Percentiles rank a stretch among this genome's conserved stretches.
Evolutionary conservation across 2,797 vertebrate genomes (phyloP).

Genomic region (Enteromius paludinosus): DNA sequence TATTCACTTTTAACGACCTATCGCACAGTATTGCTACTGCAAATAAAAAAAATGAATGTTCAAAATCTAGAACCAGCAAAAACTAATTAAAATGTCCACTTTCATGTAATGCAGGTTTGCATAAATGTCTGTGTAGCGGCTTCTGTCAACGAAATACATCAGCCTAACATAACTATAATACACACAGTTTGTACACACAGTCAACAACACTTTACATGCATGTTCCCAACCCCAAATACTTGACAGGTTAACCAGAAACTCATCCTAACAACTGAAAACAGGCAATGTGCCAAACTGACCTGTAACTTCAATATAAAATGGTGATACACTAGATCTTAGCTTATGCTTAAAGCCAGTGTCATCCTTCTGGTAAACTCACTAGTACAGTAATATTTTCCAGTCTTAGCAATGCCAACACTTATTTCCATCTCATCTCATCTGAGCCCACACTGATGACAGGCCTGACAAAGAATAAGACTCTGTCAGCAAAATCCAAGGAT

Average conservation of each 20-base stretch:
- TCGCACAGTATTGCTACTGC: neutral
- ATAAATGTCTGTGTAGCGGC: neutral
- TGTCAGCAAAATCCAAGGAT: neutral
- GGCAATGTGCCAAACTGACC: neutral
- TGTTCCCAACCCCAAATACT: neutral
- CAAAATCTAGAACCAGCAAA: neutral
- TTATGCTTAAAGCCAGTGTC: neutral
- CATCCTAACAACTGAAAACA: neutral
- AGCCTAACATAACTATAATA: neutral
- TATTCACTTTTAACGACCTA: neutral
- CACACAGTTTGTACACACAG: neutral
- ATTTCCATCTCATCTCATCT: slow-evolving; percentile 1
- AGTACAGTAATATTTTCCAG: slow-evolving; percentile 18
- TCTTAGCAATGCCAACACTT: neutral
- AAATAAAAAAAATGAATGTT: neutral
- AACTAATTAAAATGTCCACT: neutral
- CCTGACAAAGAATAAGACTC: neutral
- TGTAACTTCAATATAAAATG: neutral
- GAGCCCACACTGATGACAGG: slow-evolving; percentile 8
- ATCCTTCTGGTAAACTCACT: neutral
- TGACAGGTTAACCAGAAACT: neutral
- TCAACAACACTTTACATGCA: neutral
- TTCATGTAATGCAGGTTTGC: neutral
- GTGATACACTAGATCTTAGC: neutral
- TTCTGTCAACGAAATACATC: neutral